phyloP scores from a whole-genome alignment of 2,113 vertebrate genomes.

The Macrotis lagotis region DNA sequence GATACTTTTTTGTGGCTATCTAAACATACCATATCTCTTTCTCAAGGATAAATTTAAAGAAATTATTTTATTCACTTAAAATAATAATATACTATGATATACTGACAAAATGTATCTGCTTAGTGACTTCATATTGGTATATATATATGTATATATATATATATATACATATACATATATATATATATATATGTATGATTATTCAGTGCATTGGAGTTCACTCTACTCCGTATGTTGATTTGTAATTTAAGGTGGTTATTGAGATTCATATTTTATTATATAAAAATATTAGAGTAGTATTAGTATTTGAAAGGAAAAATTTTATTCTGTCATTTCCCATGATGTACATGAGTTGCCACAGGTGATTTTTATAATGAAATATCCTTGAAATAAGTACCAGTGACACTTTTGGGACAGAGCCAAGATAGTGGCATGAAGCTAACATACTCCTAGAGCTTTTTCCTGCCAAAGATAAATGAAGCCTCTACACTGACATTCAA shows the following conservation, averaged over 20 bases:
- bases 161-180: too few relatives aligned
- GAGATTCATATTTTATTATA: background rate
- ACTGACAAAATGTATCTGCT: constrained; percentile 59
- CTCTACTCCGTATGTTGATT: constrained; percentile 53
- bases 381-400: background rate
- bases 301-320: background rate
- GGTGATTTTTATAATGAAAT: background rate
- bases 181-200: too few relatives aligned
- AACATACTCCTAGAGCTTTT: too few relatives aligned
- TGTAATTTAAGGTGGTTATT: constrained; percentile 67
- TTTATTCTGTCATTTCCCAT: background rate
- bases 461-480: too few relatives aligned
- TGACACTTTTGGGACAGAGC: too few relatives aligned
- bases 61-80: constrained; percentile 57
- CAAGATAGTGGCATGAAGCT: too few relatives aligned
- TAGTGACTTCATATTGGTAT: constrained; percentile 54
- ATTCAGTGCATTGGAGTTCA: constrained; percentile 53
- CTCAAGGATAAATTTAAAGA: constrained; percentile 73
- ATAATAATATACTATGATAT: constrained; percentile 52
- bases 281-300: constrained; percentile 5
- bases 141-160: too few relatives aligned
- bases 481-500: too few relatives aligned
- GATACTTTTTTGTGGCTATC: constrained; percentile 60
- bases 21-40: constrained; percentile 57
- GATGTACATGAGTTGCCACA: background rate